phyloP scores from a whole-genome alignment of 1,140 invertebrate genomes.

The Pentalonia nigronervosa region DNA sequence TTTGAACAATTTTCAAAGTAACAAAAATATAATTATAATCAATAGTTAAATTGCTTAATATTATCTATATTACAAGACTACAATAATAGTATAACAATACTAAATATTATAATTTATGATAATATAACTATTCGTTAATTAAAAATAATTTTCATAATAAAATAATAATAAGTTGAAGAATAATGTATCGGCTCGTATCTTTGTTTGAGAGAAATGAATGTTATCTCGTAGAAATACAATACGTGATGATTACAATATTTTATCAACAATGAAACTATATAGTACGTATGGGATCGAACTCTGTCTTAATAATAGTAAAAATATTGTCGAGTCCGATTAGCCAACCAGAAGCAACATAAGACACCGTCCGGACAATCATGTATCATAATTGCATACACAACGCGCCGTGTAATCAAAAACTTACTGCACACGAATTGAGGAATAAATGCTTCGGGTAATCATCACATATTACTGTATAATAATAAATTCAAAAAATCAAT shows the following conservation, averaged over 20 bases:
- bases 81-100: too few species aligned
- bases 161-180: too few species aligned
- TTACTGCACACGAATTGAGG: neutral
- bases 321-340: neutral
- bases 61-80: too few species aligned
- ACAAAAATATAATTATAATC: too few species aligned
- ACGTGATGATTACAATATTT: neutral
- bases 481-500: neutral
- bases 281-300: neutral
- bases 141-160: too few species aligned
- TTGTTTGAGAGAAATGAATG: too few species aligned
- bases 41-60: too few species aligned
- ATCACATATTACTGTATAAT: neutral
- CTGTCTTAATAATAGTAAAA: neutral
- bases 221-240: too few species aligned
- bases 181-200: too few species aligned
- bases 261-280: neutral
- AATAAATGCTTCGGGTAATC: neutral
- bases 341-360: neutral
- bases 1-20: too few species aligned
- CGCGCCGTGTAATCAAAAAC: neutral
- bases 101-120: too few species aligned
- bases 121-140: too few species aligned
- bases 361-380: rapidly evolving
- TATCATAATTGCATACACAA: neutral